Evolutionary conservation across 2,797 vertebrate species (phyloP), one percentile per base, ranked within the genome.

Genomic region (Ptychadena robeensis): DNA sequence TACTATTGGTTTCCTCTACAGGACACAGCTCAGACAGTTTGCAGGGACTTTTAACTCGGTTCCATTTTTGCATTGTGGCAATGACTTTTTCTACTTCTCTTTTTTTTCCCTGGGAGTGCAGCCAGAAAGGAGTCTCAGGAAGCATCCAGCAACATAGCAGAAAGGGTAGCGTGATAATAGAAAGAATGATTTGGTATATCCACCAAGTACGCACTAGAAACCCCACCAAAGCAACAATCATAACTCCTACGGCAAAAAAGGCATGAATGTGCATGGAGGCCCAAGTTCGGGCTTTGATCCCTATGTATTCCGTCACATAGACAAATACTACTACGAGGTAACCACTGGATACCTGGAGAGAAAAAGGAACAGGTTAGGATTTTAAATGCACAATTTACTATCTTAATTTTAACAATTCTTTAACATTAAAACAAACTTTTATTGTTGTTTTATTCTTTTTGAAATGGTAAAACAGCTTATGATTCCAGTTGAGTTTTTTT

Each of bases 271-370:
- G 96, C 94, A 97, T 97, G 35, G 96, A 97, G 35, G 96, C 96
- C 96, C 96, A 98, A 0, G 96, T 96, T 88, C 96, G 96, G 66
- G 93, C 95, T 87, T 95, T 96, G 89, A 87, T 95, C 88, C 98
- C 96, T 0, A 95, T 94, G 89, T 96, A 96, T 90, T 98, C 96
- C 11, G 96, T 98, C 85, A 98, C 96, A 2, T 97, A 99, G 85
- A 98, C 96, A 90, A 98, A 97, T 80, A 94, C 96, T 88, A 98
- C 97, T 87, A 98, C 96, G 38, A 97, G 93, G 88, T 97, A 98
- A 76, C 98, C 97, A 73, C 96, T 97, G 77, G 94, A 94, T 74
- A 94, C 94, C 97, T 98, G 89, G 11, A 78, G 69, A 44, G 22
- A 88, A 73, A 88, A 72, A 91, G 57, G 88, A 81, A 61, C 6